Percentiles rank a stretch among this genome's conserved stretches.
These are phyloP conservation scores for Xestia rhomboidea DNA, from an alignment of 2,888 invertebrate species.

Conservation along the genomic window DNA sequence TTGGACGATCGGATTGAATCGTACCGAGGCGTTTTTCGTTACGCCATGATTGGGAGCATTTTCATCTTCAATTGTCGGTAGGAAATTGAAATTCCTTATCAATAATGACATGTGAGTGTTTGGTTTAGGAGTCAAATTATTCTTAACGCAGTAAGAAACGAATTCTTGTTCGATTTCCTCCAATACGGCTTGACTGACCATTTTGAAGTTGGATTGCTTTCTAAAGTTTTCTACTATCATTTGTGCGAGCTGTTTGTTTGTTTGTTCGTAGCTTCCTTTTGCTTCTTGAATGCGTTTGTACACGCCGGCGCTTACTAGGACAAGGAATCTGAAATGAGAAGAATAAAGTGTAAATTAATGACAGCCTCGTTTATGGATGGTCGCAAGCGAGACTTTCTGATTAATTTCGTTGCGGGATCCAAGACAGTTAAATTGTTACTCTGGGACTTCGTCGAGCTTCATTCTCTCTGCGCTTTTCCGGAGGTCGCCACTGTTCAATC, in stretches of 20 bases:
- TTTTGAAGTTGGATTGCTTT: constrained; percentile 94
- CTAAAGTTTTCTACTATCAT: constrained; percentile 96
- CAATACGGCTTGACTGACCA: constrained; percentile 96
- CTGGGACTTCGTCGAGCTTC: no score
- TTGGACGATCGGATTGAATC: constrained; percentile 92
- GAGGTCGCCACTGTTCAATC: no score
- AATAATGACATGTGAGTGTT: constrained; percentile 96
- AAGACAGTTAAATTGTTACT: no score
- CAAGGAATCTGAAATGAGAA: constrained; percentile 91
- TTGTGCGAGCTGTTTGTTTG: constrained; percentile 95
- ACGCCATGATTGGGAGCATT: constrained; percentile 70
- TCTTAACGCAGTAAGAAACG: constrained; percentile 93
- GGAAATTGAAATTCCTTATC: constrained; percentile 96
- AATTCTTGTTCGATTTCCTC: constrained; percentile 96
- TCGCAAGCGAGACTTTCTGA: no score
- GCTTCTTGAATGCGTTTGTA: constrained; percentile 96
- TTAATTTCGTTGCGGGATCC: no score
- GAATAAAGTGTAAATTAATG: neutral
- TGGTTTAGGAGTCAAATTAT: constrained; percentile 89
- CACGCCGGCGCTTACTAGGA: constrained; percentile 96
- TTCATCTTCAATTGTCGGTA: constrained; percentile 89
- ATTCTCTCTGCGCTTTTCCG: no score
- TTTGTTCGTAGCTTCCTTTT: constrained; percentile 92
- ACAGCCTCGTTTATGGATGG: no score
- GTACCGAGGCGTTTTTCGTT: constrained; percentile 89